Evolutionary conservation across 2,797 vertebrate species (phyloP).

Genomic region (Tragopan temminckii): DNA sequence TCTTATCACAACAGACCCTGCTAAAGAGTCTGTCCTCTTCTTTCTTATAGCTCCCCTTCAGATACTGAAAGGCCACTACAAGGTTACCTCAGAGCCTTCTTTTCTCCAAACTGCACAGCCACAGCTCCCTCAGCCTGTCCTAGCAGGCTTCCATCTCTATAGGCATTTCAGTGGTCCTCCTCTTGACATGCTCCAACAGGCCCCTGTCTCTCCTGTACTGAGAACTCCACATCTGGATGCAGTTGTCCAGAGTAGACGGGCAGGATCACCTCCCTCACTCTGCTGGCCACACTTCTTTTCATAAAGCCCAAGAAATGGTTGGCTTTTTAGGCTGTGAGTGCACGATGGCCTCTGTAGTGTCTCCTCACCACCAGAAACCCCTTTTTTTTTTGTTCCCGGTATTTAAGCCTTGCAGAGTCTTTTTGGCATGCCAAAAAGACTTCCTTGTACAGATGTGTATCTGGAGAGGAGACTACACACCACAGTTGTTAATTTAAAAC

Average conservation of each 20-base stretch:
- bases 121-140: no score
- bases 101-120: background rate
- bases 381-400: background rate
- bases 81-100: background rate
- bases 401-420: background rate
- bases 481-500: slow-evolving; percentile 49
- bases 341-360: background rate
- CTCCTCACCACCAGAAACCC: background rate
- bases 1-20: background rate
- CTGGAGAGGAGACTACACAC: background rate
- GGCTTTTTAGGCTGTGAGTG: background rate
- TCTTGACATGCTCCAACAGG: no score
- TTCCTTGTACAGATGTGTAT: slow-evolving; percentile 1
- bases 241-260: background rate
- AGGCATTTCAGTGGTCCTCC: background rate
- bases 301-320: background rate
- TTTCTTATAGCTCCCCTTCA: background rate
- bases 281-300: background rate
- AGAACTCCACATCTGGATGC: background rate
- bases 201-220: background rate
- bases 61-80: no score
- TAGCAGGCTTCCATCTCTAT: background rate
- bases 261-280: background rate
- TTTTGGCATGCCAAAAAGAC: background rate
- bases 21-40: background rate